Evolutionary conservation across 53 echinoderm and acorn worm genomes (phyloP).

Genomic region (Actinopyga echinites): DNA sequence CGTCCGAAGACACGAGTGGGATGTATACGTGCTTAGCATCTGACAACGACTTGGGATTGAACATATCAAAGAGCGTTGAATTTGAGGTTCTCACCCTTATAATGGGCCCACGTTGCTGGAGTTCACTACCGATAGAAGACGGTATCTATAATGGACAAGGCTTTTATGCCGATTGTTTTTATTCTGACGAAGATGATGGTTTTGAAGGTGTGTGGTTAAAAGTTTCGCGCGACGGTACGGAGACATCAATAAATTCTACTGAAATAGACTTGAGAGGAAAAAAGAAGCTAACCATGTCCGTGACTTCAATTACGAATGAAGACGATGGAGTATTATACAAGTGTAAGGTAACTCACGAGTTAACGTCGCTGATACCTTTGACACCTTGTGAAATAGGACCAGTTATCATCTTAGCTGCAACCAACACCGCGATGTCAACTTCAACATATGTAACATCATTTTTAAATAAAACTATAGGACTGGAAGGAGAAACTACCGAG

Average conservation of each 20-base stretch:
- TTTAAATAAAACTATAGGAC: too few species aligned
- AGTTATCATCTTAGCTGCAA: too few species aligned
- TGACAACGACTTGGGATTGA: not conserved
- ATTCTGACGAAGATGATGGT: not conserved
- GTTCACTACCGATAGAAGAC: not conserved
- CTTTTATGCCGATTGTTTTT: constrained; percentile 4
- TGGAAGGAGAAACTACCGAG: too few species aligned
- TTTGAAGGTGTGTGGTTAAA: not conserved
- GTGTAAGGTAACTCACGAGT: not conserved
- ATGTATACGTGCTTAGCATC: not conserved
- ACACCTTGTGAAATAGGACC: too few species aligned
- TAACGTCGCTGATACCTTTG: too few species aligned
- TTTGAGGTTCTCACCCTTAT: not conserved
- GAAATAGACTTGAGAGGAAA: not conserved
- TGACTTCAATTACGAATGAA: not conserved
- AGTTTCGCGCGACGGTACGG: not conserved
- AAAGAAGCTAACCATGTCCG: not conserved
- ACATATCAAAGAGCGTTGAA: not conserved
- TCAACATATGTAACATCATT: too few species aligned
- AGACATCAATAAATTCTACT: not conserved
- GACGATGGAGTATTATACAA: not conserved
- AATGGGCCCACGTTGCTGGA: not conserved
- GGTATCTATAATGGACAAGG: not conserved
- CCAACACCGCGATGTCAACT: too few species aligned
- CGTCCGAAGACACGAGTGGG: not conserved